Percentiles rank a stretch among this genome's conserved stretches.
Evolutionary conservation across 1,140 invertebrate species (phyloP).

Genomic region (Cheumatopsyche charites): DNA sequence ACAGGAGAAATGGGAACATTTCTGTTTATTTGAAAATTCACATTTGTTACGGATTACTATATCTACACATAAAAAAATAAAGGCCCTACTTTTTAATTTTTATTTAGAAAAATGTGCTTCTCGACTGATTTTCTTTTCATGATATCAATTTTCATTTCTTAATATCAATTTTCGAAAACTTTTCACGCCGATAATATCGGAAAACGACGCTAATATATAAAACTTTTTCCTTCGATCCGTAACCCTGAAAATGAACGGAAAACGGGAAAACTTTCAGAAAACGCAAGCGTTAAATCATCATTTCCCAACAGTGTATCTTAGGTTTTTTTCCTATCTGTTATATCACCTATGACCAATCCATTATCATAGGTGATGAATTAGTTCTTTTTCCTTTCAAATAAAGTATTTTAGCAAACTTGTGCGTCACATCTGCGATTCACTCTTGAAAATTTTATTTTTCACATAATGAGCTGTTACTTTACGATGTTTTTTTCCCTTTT

Average conservation of each 20-base stretch:
- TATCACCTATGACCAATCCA: not conserved
- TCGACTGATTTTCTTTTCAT: no score
- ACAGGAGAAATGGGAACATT: slow-evolving; percentile 8
- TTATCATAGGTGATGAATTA: not conserved
- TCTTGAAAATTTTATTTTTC: no score
- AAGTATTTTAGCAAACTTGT: not conserved
- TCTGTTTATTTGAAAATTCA: slow-evolving; percentile 22
- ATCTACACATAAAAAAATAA: no score
- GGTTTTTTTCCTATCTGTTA: not conserved
- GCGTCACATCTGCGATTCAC: not conserved
- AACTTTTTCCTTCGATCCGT: not conserved
- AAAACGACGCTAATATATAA: slow-evolving; percentile 20
- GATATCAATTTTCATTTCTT: no score
- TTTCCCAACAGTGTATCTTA: no score
- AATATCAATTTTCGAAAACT: no score
- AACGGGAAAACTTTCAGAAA: not conserved
- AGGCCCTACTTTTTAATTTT: no score
- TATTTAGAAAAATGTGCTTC: no score
- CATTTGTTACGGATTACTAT: slow-evolving; percentile 29
- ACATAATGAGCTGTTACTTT: no score
- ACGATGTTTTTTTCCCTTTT: no score
- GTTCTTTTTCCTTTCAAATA: slow-evolving; percentile 15
- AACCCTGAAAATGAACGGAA: not conserved
- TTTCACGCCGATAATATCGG: not conserved
- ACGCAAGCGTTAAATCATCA: slow-evolving; percentile 11